Conservation (phyloP, 2,888 invertebrate genomes). For the Seira sanloemensis region DNA sequence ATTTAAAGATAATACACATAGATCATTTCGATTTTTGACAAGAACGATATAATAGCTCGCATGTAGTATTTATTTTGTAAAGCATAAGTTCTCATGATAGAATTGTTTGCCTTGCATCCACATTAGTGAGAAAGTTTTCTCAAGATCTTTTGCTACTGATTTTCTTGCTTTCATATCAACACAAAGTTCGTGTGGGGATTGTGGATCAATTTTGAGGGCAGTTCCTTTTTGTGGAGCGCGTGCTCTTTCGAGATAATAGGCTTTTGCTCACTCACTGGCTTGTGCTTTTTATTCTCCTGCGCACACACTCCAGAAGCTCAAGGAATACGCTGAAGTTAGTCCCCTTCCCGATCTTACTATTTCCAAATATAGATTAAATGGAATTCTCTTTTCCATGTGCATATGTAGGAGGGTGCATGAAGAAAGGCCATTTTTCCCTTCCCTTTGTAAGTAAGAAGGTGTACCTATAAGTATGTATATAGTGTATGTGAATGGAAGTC, state of each 20-base stretch:
- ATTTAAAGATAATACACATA: not conserved
- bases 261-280: slow-evolving; percentile 20
- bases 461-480: too few relatives aligned
- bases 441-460: too few relatives aligned
- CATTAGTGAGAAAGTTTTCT: too few relatives aligned
- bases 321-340: slow-evolving; percentile 23
- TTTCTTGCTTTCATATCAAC: slow-evolving; percentile 15
- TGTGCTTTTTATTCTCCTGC: slow-evolving; percentile 24
- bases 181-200: not conserved
- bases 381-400: not conserved
- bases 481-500: too few relatives aligned
- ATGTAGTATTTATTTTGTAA: too few relatives aligned
- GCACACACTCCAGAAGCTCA: not conserved
- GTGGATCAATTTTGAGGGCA: slow-evolving; percentile 71
- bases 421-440: too few relatives aligned
- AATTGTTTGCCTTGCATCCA: too few relatives aligned
- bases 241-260: slow-evolving; percentile 58
- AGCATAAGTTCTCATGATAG: too few relatives aligned
- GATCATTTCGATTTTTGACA: not conserved
- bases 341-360: not conserved
- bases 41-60: too few relatives aligned
- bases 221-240: slow-evolving; percentile 68
- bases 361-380: not conserved
- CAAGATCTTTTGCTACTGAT: not conserved
- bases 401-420: not conserved